Base-by-base conservation (phyloP, 2,888 invertebrate genomes). In the Dryomyza anilis region DNA sequence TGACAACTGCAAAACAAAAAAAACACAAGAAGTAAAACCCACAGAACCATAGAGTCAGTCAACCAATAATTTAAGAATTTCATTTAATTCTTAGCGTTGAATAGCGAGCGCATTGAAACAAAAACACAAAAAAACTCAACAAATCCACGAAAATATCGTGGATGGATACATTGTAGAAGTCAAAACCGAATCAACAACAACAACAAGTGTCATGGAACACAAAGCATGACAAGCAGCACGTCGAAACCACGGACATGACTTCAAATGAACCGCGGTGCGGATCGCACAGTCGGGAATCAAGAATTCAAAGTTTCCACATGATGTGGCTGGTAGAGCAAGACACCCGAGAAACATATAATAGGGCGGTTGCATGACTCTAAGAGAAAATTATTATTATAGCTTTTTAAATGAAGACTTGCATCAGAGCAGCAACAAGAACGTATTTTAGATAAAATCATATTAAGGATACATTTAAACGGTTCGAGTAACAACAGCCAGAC, bases 1-100 rank as follows among this genome's bases (percentile, higher is more conserved):
- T 29, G 45, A 55, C 43, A 62, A 68, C 70, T 63, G 67, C 67
- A 55, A n/a, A n/a, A 36, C 48, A 27, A 25, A 39, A 52, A 45
- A 43, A 48, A 29, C 48, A 50, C n/a, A n/a, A n/a, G n/a, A n/a
- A n/a, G n/a, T n/a, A n/a, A n/a, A n/a, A n/a, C n/a, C n/a, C n/a
- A n/a, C n/a, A n/a, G n/a, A n/a, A n/a, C n/a, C n/a, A n/a, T n/a
- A n/a, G n/a, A n/a, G n/a, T n/a, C n/a, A n/a, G n/a, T n/a, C n/a
- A n/a, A n/a, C n/a, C n/a, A n/a, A n/a, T n/a, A n/a, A n/a, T n/a
- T n/a, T n/a, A n/a, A n/a, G n/a, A n/a, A n/a, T n/a, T n/a, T n/a
- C n/a, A n/a, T n/a, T n/a, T n/a, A n/a, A n/a, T n/a, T n/a, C n/a
- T n/a, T n/a, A n/a, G n/a, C n/a, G n/a, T n/a, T n/a, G n/a, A n/a